Conservation (phyloP, 2,888 invertebrate species). For the Argyresthia albistria region DNA sequence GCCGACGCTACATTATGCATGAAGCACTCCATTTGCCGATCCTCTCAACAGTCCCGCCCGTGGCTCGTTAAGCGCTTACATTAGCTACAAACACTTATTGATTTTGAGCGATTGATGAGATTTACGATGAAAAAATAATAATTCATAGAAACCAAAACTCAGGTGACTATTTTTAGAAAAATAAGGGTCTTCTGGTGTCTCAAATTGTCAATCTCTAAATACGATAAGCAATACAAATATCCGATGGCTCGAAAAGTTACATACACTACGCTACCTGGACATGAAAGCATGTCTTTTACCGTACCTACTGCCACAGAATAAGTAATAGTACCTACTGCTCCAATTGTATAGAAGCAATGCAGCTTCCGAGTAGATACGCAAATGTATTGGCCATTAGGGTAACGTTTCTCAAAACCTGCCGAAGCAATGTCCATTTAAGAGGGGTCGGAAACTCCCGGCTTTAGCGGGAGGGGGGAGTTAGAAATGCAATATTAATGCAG, state of each 20-base stretch:
- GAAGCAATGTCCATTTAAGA: conserved; percentile 30
- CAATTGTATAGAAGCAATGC: conserved; percentile 8
- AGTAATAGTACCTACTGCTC: not conserved
- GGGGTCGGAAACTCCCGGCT: conserved; percentile 21
- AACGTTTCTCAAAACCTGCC: conserved; percentile 28
- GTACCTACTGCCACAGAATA: too few relatives aligned
- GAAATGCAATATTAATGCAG: conserved; percentile 78
- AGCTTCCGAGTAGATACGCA: conserved; percentile 1
- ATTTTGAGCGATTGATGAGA: conserved; percentile 58
- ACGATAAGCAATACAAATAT: too few relatives aligned
- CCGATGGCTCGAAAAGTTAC: too few relatives aligned
- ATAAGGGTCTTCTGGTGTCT: too few relatives aligned
- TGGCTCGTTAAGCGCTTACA: conserved; percentile 71
- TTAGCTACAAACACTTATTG: conserved; percentile 69
- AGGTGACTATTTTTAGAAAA: too few relatives aligned
- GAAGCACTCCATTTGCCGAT: conserved; percentile 72
- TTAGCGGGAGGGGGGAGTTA: conserved; percentile 36
- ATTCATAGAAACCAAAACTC: not conserved
- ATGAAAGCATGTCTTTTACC: too few relatives aligned
- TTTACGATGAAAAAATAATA: conserved; percentile 27
- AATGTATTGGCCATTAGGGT: conserved; percentile 21
- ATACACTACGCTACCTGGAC: too few relatives aligned
- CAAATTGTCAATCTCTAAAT: too few relatives aligned
- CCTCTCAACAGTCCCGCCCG: conserved; percentile 67
- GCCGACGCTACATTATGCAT: conserved; percentile 68